Percentiles rank a stretch among this genome's conserved stretches.
Conservation (phyloP, 1,140 invertebrate genomes). For the Coenobita brevimanus region DNA sequence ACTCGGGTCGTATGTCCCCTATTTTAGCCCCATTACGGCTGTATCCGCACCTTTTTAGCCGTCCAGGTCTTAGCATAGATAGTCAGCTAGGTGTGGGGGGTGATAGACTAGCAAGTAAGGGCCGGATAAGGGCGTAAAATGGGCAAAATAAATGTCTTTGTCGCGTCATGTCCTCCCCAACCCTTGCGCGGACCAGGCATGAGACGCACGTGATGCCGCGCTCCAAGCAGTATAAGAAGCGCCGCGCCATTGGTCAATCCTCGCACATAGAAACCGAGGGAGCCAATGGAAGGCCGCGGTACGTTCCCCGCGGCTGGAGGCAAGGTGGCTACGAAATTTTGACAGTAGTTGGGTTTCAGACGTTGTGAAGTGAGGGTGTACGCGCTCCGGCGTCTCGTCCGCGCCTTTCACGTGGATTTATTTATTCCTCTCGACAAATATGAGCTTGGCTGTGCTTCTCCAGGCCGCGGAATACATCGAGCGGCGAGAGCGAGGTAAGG, state of each 20-base stretch:
- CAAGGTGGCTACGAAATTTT: slow-evolving; percentile 63
- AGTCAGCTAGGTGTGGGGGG: background rate
- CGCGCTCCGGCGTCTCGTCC: slow-evolving; percentile 59
- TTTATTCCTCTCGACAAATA: slow-evolving; percentile 50
- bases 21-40: background rate
- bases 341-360: slow-evolving; percentile 62
- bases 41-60: background rate
- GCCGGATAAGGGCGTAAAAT: background rate
- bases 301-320: slow-evolving; percentile 21
- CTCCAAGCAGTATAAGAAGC: background rate
- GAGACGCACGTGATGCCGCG: slow-evolving; percentile 64
- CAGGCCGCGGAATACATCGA: slow-evolving; percentile 62
- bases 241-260: slow-evolving; percentile 21
- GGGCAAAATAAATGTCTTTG: slow-evolving; percentile 57
- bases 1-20: background rate
- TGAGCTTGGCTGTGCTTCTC: slow-evolving; percentile 62
- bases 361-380: slow-evolving; percentile 56
- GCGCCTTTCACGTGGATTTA: slow-evolving; percentile 65
- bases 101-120: background rate
- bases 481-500: slow-evolving; percentile 62
- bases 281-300: slow-evolving; percentile 41
- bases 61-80: background rate
- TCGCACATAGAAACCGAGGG: slow-evolving; percentile 50
- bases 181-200: slow-evolving; percentile 63
- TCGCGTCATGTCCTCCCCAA: slow-evolving; percentile 46